Evolutionary conservation across 2,797 vertebrate species (phyloP), one percentile per base, ranked within the genome.

Genomic region (Notolabrus celidotus): DNA sequence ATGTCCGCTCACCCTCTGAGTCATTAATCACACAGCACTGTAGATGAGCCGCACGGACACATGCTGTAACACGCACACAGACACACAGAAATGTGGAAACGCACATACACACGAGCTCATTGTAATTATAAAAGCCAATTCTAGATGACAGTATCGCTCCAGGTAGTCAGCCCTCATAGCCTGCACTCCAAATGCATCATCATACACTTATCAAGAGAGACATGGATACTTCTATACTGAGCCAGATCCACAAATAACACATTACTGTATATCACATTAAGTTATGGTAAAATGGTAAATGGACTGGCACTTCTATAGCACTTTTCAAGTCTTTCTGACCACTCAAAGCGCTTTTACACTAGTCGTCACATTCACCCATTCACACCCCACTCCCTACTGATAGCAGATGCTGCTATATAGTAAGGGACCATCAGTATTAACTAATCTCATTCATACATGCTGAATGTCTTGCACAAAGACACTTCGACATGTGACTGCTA

Each of bases 21-120:
- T 86, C 86, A 90, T 92, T 89, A 86, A 92, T 92, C 88, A 89
- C 86, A 84, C 59, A 19, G 76, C 64, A 49, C 69, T 78, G 82
- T 79, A 67, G 80, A 84, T 80, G 72, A 81, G 76, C 72, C 23
- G 1, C 81, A 49, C 17, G 57, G 61, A 70, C 72, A 72, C 64
- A 71, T 2, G 25, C 27, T 10, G 20, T n/a, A 14, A 46, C 62
- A 59, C 72, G 61, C 60, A 63, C 50, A 58, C 64, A 60, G 12
- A 57, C 23, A 45, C 57, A 52, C 53, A 60, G 4, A n/a, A 10
- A 50, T 17, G 25, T 10, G 31, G 5, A 53, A 27, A 70, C 46
- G 27, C 52, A 55, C 46, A 42, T 2, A 50, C 66, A 72, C 67
- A 60, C 65, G 58, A 71, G 73, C 54, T 33, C 22, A 39, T 52